These are phyloP conservation scores for Patiria miniata DNA, from an alignment of 35 echinoderm and acorn worm species.

Conservation along the genomic window DNA sequence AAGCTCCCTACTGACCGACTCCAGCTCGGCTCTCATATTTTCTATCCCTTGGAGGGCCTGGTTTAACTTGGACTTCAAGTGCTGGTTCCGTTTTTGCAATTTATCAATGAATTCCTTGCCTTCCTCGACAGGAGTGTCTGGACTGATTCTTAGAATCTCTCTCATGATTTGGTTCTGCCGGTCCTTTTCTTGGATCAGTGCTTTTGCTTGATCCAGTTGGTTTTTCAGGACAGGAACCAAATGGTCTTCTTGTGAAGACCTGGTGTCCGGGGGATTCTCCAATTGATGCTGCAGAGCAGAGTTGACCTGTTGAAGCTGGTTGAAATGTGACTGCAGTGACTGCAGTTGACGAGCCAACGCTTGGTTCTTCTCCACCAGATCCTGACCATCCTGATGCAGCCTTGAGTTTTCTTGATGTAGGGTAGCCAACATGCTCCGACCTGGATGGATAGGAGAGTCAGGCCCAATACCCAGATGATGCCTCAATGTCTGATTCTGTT, in stretches of 20 bases:
- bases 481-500: conserved; percentile 62
- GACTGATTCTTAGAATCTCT: conserved; percentile 41
- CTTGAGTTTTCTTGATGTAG: conserved; percentile 55
- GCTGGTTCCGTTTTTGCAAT: conserved; percentile 48
- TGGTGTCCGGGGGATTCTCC: neutral
- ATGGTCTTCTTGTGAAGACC: conserved; percentile 12
- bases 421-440: conserved; percentile 49
- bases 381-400: conserved; percentile 45
- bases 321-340: conserved; percentile 2
- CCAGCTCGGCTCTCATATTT: conserved; percentile 35
- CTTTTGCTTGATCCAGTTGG: conserved; percentile 59
- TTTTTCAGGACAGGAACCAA: conserved; percentile 39
- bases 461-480: conserved; percentile 76
- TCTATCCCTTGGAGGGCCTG: conserved; percentile 30
- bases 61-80: conserved; percentile 52
- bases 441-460: conserved; percentile 59
- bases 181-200: conserved; percentile 42
- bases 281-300: conserved; percentile 49
- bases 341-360: conserved; percentile 4
- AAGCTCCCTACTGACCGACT: conserved; percentile 17
- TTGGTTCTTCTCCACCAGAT: conserved; percentile 33
- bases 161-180: conserved; percentile 40
- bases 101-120: conserved; percentile 49
- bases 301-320: conserved; percentile 45
- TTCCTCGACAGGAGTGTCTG: conserved; percentile 26